Evolutionary conservation across 2,113 vertebrate genomes (phyloP), one percentile per base, ranked within the genome.

Genomic region (Cololabis saira): DNA sequence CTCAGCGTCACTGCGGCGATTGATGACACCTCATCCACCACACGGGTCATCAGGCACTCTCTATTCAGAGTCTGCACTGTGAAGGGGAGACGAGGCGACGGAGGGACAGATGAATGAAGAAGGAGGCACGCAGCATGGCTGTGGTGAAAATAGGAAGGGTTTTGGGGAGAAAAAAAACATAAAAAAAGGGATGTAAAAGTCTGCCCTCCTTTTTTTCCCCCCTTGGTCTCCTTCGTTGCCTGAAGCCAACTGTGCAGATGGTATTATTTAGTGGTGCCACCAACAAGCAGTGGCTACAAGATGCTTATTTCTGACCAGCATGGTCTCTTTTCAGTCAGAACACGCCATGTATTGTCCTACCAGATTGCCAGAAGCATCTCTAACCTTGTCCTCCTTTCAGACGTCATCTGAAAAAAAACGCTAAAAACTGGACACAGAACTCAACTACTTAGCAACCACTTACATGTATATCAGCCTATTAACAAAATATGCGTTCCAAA

Each of bases 51-150:
- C 97, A 2, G 95, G 92, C 2, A 94, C 93, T 5, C 78, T 94
- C 61, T 93, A 92, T 84, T 92, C 92, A 47, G 97, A 98, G 87
- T 96, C 95, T 0, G 85, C 85, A 1, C 93, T 98, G 64, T 93
- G 80, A 93, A 47, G 67, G 71, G 27, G 19, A 58, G 16, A 47
- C 17, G 67, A 51, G 27, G 11, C 22, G 56, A 52, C 40, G 59
- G 54, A 62, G 33, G 48, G 56, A 48, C 17, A 12, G 44, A 53
- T 22, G 61, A 65, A 19, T 55, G 43, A 14, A 42, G 74, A 30
- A 45, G 33, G 33, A 37, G 33, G 10, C 33, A 37, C 33, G 33
- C 33, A 37, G 33, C 6, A 37, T 37, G 33, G 33, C 6, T 37
- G 33, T 37, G 33, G 33, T 37, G 33, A 37, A 37, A 37, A 37